Evolutionary conservation across 92 coral and sea anemone genomes (phyloP).

Genomic region (Micromussa lordhowensis): DNA sequence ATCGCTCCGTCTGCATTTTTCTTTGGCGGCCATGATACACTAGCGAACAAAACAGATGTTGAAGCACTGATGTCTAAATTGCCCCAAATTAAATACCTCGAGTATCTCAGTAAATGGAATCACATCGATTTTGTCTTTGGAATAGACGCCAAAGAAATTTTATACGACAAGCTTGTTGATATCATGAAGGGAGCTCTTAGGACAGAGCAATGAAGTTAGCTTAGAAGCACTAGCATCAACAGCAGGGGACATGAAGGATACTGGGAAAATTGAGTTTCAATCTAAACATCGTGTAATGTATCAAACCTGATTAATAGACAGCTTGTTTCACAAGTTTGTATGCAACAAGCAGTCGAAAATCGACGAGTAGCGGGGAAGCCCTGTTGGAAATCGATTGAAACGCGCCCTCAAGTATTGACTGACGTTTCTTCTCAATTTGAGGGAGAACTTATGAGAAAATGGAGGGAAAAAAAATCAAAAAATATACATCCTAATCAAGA

Average conservation of each 20-base stretch:
- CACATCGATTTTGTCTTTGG: constrained; percentile 87
- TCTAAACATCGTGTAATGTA: too few species aligned
- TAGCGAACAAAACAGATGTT: constrained; percentile 81
- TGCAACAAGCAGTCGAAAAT: too few species aligned
- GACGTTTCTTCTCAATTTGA: too few species aligned
- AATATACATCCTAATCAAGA: too few species aligned
- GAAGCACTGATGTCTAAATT: constrained; percentile 53
- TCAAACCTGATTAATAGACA: too few species aligned
- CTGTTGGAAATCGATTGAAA: neutral
- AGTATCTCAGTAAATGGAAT: constrained; percentile 70
- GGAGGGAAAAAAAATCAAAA: too few species aligned
- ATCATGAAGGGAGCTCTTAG: constrained; percentile 15
- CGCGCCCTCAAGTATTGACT: neutral
- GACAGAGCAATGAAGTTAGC: neutral
- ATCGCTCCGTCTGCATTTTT: constrained; percentile 75
- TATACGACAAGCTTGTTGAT: constrained; percentile 57
- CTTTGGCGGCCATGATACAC: constrained; percentile 76
- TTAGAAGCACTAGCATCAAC: neutral
- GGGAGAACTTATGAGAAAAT: too few species aligned
- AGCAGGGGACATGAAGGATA: neutral
- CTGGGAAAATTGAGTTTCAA: neutral
- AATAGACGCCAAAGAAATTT: constrained; percentile 67
- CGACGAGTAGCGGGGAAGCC: neutral
- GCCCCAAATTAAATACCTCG: constrained; percentile 35
- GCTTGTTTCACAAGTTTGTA: too few species aligned